Evolutionary conservation across 1,140 invertebrate species (phyloP), one percentile per base, ranked within the genome.

Genomic region (Tribolium madens): DNA sequence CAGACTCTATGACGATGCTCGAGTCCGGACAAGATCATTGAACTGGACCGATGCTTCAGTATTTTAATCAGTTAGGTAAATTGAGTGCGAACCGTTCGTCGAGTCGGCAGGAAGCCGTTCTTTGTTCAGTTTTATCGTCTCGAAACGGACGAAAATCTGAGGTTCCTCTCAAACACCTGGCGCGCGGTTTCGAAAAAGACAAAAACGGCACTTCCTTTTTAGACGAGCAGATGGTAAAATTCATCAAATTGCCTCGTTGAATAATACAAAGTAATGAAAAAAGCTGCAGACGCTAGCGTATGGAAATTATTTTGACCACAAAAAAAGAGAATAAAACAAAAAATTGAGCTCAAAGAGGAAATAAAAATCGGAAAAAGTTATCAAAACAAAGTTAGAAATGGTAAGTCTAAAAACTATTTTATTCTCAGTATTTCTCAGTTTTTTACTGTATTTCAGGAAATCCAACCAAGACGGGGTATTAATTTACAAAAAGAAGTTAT

Each of bases 61-160:
- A 64, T 64, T 64, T 64, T 64, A 64, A 64, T 64, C 57, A 64
- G 57, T 64, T 64, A 64, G 57, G 57, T 64, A 64, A 64, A 64
- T 64, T 64, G 57, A 64, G 57, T 64, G 57, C 57, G 26, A 64
- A 64, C 57, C 57, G 57, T 64, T 64, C 21, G 57, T 64, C 57
- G 57, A 64, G 57, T 64, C 26, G 9, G 57, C 57, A 64, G 57
- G 57, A 64, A 64, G 57, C 26, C 57, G 57, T 64, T 64, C 57
- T 64, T 64, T 64, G 57, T 64, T 64, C 57, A 26, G 26, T 57
- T 57, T 57, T 57, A 57, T 57, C 14, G 18, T 17, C 52, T 21
- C 15, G 17, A 26, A 57, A 57, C 52, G n/a, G 15, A 64, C 57
- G 26, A 64, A 64, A 64, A 64, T 31, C 57, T 4, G 52, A 57